Percentiles rank a stretch among this genome's conserved stretches.
These are phyloP conservation scores for Mythimna lalbum DNA, from an alignment of 2,888 invertebrate genomes.

Conservation along the genomic window DNA sequence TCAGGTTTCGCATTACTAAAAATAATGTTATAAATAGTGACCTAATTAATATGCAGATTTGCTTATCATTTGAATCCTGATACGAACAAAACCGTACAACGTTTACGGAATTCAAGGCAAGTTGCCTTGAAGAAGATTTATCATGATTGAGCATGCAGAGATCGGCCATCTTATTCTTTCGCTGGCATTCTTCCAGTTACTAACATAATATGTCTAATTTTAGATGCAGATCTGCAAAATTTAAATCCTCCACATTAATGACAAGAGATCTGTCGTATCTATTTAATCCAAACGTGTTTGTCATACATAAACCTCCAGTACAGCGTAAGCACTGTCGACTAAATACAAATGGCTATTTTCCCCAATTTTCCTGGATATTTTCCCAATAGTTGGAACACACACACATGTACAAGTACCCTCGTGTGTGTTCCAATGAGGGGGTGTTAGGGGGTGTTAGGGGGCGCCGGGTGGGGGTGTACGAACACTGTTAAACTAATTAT, in stretches of 20 bases:
- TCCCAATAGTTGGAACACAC: constrained; percentile 75
- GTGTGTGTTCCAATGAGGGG: constrained; percentile 63
- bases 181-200: constrained; percentile 26
- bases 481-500: constrained; percentile 85
- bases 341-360: constrained; percentile 74
- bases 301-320: constrained; percentile 56
- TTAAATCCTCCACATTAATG: constrained; percentile 32
- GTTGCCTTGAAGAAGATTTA: constrained; percentile 20
- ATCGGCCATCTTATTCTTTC: neutral
- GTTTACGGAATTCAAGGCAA: constrained; percentile 10
- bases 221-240: constrained; percentile 41
- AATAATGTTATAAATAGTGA: neutral
- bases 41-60: neutral
- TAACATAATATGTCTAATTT: neutral
- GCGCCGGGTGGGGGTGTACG: constrained; percentile 69
- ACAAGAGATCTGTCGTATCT: constrained; percentile 33
- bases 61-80: neutral
- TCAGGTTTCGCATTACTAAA: too few relatives aligned
- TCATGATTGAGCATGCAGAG: constrained; percentile 22
- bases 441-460: constrained; percentile 43
- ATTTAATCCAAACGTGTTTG: constrained; percentile 50
- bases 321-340: constrained; percentile 55
- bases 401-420: constrained; percentile 57
- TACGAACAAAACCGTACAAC: neutral
- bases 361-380: constrained; percentile 75